Base-by-base conservation (phyloP, 2,113 vertebrate species). In the Serinus canaria region DNA sequence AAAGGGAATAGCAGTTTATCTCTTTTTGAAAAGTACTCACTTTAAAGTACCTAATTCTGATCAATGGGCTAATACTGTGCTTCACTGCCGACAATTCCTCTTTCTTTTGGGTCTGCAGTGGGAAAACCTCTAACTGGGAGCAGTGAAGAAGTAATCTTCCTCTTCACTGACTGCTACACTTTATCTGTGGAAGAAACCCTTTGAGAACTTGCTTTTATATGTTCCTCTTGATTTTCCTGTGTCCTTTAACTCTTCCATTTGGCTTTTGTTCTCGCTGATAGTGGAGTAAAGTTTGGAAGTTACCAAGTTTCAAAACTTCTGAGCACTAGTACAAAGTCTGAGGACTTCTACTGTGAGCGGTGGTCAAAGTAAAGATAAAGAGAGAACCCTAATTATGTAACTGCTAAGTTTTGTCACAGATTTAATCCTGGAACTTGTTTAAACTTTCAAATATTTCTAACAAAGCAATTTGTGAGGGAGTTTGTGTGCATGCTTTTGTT, bases 301-400 rank as follows among this genome's bases (percentile, higher is more conserved):
- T 55, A 63, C 15, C 2, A 27, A 70, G 43, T 86, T 80, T 58
- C 10, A 2, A 83, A 89, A 78, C 31, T 81, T 81, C 23, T 25
- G 62, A 53, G 47, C 4, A 9, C 27, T 66, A 70, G 33, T 69
- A 52, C 15, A 22, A 72, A 85, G n/a, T 77, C 60, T 87, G 44
- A 86, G 28, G 52, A 49, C 41, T 86, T 81, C n/a, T 41, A 2
- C 39, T 44, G 1, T 31, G 46, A 58, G 43, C 0, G 0, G 21
- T 60, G 47, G 16, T 75, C 55, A 55, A 70, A 84, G 66, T 23
- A 37, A 75, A 67, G 37, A 30, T 43, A 47, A 53, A 85, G 33
- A 81, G 43, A 0, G 1, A 67, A 76, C 13, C 13, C 37, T 30
- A 44, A 55, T 33, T 63, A 11, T 2, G 1, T 43, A 64, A 43